Conservation (phyloP, 2,113 vertebrate species). For the Chaetodon auriga region DNA sequence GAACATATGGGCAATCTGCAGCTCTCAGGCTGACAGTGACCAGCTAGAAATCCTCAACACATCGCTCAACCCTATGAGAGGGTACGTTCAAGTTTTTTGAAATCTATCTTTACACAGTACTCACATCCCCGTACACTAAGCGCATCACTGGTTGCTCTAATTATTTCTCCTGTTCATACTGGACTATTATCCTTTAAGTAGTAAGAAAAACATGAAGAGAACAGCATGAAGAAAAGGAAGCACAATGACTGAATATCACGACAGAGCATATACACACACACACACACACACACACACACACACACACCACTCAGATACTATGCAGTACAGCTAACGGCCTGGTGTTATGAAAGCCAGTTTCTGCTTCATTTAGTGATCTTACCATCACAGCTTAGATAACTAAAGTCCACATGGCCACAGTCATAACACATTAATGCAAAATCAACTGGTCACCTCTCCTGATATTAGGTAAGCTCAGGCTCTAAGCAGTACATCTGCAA, state of each 20-base stretch:
- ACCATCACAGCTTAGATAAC: constrained; percentile 30
- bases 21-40: no score
- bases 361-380: neutral
- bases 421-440: constrained; percentile 23
- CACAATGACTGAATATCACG: neutral
- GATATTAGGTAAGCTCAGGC: neutral
- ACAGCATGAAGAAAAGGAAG: neutral
- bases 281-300: no score
- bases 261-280: neutral
- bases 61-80: no score
- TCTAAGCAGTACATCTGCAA: neutral
- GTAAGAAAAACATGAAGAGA: neutral
- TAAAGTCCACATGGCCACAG: constrained; percentile 25
- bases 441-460: neutral
- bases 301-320: neutral
- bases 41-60: no score
- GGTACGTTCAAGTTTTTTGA: neutral
- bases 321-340: neutral
- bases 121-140: neutral
- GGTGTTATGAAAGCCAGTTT: constrained; percentile 10
- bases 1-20: no score
- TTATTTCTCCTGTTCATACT: neutral
- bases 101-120: neutral
- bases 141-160: neutral
- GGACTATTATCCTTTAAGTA: neutral